Base-by-base conservation (phyloP, 2,888 invertebrate species). In the Chouioia cunea region DNA sequence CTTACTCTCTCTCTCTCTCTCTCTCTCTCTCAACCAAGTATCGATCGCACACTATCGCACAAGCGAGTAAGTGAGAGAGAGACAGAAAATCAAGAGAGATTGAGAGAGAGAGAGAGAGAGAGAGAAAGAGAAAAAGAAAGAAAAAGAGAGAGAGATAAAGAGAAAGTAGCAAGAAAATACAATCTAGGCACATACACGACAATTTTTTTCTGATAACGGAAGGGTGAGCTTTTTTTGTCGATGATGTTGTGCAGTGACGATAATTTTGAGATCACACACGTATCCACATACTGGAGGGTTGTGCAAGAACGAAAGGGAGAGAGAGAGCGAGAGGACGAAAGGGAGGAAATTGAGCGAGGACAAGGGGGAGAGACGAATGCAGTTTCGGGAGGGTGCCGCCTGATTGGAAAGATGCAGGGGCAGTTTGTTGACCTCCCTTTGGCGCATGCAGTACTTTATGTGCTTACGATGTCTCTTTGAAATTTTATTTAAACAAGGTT, bases 11-110 rank as follows among this genome's bases (percentile, higher is more conserved):
- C 36, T 36, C 36, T 36, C 27, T 27, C 27, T 27, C 27, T 27
- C 27, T 27, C 36, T 36, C 36, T 36, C 36, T 36, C 36, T 47
- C 54, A 56, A 46, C 53, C 66, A 23, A 63, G 71, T 71, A 71
- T 71, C 71, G 71, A 71, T 71, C 66, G 66, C 52, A 36, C 6
- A 36, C 36, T 36, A 36, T 36, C 36, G 56, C 36, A 59, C 22
- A 22, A 15, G 56, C 23, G n/a, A n/a, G n/a, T n/a, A n/a, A n/a
- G n/a, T n/a, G n/a, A n/a, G n/a, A n/a, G n/a, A n/a, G n/a, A n/a
- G n/a, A n/a, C n/a, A 48, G 69, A 18, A 18, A 20, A 27, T 16
- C 62, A 2, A 20, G 54, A 44, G 58, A 47, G 47, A 27, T n/a
- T n/a, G n/a, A n/a, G n/a, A n/a, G n/a, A n/a, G n/a, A n/a, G n/a